Conservation (phyloP, 2,113 vertebrate species). For the Chaetops frenatus region DNA sequence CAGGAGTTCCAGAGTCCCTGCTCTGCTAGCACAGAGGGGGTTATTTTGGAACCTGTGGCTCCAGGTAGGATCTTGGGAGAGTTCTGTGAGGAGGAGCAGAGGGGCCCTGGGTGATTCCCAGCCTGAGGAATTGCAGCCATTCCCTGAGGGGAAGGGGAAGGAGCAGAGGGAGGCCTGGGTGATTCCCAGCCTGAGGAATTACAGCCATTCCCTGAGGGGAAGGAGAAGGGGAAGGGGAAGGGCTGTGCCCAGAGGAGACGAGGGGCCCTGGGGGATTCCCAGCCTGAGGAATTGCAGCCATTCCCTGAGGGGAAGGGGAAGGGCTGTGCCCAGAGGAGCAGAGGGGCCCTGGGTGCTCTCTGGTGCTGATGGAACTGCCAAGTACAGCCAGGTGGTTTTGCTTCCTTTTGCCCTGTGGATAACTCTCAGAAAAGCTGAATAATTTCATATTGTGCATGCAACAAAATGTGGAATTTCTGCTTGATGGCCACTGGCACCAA, state of each 20-base stretch:
- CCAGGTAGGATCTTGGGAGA: background rate
- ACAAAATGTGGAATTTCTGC: background rate
- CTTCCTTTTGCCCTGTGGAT: background rate
- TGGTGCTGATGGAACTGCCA: background rate
- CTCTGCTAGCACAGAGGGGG: background rate
- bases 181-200: background rate
- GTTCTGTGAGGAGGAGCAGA: background rate
- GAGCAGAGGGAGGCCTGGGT: background rate
- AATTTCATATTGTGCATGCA: rapidly evolving
- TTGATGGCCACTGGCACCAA: too few species aligned
- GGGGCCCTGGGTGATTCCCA: background rate
- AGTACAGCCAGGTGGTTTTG: background rate
- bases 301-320: background rate
- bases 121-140: background rate
- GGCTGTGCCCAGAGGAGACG: rapidly evolving
- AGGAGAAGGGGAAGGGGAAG: background rate
- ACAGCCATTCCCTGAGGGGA: rapidly evolving
- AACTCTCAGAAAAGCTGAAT: rapidly evolving
- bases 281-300: background rate
- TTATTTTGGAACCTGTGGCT: too few species aligned
- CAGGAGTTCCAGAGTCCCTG: rapidly evolving
- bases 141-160: background rate
- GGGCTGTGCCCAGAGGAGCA: rapidly evolving
- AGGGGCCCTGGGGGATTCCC: background rate
- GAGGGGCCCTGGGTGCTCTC: background rate